These are phyloP conservation scores for Leptopilina clavipes DNA, from an alignment of 1,140 invertebrate genomes.

Conservation along the genomic window DNA sequence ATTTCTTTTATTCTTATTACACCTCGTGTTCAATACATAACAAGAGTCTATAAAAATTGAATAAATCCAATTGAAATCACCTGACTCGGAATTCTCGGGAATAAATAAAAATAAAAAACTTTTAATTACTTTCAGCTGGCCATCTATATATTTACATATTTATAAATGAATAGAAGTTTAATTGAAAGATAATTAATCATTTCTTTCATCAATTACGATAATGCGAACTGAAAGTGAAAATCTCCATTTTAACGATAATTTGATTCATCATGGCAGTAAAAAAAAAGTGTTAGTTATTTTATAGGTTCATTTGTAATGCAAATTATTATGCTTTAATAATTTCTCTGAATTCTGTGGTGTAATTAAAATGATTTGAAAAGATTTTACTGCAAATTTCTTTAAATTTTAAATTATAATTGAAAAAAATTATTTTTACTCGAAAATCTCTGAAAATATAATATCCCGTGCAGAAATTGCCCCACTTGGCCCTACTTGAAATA, in stretches of 20 bases:
- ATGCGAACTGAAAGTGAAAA: neutral
- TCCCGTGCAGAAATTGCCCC: no score
- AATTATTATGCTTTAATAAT: conserved; percentile 3
- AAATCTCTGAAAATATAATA: no score
- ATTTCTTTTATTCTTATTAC: neutral
- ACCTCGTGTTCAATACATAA: neutral
- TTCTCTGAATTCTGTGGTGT: neutral
- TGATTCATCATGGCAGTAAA: neutral
- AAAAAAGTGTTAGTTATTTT: neutral
- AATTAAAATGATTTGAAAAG: neutral
- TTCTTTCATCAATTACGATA: no score
- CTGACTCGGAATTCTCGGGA: neutral
- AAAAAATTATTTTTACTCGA: no score
- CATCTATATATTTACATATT: neutral
- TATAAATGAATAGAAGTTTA: no score
- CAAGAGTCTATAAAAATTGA: neutral
- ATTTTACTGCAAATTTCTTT: neutral
- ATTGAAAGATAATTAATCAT: no score
- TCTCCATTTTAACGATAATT: neutral
- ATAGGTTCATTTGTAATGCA: conserved; percentile 12
- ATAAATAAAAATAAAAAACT: neutral
- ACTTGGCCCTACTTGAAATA: no score
- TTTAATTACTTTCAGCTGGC: neutral
- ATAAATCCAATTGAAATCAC: neutral
- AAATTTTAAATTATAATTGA: neutral